Percentiles rank a stretch among this genome's conserved stretches.
Evolutionary conservation across 2,113 vertebrate species (phyloP).

Genomic region (Centropus unirufus): DNA sequence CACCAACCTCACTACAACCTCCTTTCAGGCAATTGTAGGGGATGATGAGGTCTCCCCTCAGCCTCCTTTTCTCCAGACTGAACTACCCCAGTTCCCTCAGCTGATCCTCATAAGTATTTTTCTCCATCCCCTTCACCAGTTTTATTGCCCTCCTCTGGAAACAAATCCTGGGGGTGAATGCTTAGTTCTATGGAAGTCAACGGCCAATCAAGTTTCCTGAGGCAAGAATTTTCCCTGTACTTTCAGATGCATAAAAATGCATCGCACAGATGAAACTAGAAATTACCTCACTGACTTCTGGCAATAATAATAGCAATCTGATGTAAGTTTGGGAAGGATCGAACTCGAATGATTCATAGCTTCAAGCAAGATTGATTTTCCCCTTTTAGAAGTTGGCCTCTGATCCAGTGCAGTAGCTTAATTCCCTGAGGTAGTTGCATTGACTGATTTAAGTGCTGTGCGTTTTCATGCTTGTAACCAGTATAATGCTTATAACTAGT

Average conservation of each 20-base stretch:
- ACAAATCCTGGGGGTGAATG: not conserved
- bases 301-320: not conserved
- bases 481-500: not conserved
- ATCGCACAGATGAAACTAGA: not conserved
- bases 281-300: not conserved
- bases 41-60: too few relatives aligned
- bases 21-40: too few relatives aligned
- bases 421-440: not conserved
- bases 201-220: not conserved
- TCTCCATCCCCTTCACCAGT: too few relatives aligned
- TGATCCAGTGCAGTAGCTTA: not conserved
- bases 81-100: too few relatives aligned
- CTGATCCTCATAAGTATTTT: too few relatives aligned
- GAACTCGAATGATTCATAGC: not conserved
- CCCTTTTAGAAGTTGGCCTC: not conserved
- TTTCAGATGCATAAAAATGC: not conserved
- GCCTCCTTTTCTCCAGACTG: too few relatives aligned
- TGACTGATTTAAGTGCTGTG: not conserved
- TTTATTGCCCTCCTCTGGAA: too few relatives aligned
- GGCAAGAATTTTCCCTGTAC: not conserved
- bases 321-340: not conserved
- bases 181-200: not conserved
- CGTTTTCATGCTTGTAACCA: not conserved
- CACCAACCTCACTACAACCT: too few relatives aligned
- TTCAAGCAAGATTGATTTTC: not conserved